Evolutionary conservation across 2,888 invertebrate species (phyloP).

Genomic region (Chymomyza caudatula): DNA sequence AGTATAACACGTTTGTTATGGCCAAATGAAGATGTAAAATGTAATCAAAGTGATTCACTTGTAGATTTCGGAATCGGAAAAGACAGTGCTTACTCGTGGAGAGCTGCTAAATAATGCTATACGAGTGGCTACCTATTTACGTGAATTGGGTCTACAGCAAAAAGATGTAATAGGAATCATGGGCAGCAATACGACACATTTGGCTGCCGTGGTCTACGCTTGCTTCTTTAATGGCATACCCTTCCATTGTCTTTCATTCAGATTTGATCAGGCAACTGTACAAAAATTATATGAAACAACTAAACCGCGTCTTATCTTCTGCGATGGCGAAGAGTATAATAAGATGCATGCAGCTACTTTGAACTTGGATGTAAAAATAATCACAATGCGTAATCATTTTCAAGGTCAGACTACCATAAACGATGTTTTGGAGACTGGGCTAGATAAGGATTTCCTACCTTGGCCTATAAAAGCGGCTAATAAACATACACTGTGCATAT

Average conservation of each 20-base stretch:
- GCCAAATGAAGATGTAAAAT: too few relatives aligned
- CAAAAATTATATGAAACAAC: conserved; percentile 18
- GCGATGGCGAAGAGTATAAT: conserved; percentile 30
- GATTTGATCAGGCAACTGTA: conserved; percentile 10
- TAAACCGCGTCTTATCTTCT: conserved; percentile 29
- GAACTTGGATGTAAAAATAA: conserved; percentile 10
- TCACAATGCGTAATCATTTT: conserved; percentile 25
- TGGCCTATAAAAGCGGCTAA: conserved; percentile 34
- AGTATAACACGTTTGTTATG: background rate
- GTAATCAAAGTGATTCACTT: too few relatives aligned
- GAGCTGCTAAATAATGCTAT: conserved; percentile 26
- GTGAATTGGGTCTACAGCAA: conserved; percentile 31
- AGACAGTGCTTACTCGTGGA: conserved; percentile 10
- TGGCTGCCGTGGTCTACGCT: conserved; percentile 50
- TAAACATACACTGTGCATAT: conserved; percentile 45
- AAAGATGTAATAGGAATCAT: conserved; percentile 53
- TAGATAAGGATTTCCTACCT: conserved; percentile 17
- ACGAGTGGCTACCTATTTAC: conserved; percentile 34
- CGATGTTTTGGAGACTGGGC: conserved; percentile 12
- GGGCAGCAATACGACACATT: conserved; percentile 43
- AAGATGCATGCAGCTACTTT: conserved; percentile 17
- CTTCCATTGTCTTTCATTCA: conserved; percentile 43
- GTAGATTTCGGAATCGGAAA: background rate
- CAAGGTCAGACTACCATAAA: conserved; percentile 5
- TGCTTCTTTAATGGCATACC: conserved; percentile 43